Evolutionary conservation across 1,140 invertebrate genomes (phyloP), one percentile per base, ranked within the genome.

Genomic region (Agrypnia vestita): DNA sequence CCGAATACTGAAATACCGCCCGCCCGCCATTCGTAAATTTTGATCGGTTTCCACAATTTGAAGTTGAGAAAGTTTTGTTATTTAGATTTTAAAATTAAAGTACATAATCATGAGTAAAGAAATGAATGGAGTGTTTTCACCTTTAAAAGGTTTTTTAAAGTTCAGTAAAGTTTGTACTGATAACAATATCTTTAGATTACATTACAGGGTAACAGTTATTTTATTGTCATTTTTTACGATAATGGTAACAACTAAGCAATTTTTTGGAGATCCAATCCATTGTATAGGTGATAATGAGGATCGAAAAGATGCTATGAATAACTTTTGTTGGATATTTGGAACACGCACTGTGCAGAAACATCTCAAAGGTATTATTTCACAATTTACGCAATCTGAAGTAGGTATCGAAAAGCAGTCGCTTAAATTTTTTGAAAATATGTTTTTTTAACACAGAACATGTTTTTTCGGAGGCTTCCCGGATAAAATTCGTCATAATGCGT

Each of bases 281-380:
- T 94, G 93, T 80, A 91, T 93, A 83, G 85, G 86, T 51, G 90
- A 89, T 13, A 8, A 10, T 43, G 87, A 89, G 53, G 81, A 84
- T 17, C 84, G 89, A 25, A 88, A 88, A 80, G 89, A 94, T 80
- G 90, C 92, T 46, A 90, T 95, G 49, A 92, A 95, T 80, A 92
- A 91, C 19, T 95, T 92, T 84, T 96, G 95, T 86, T 96, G 93
- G 94, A 94, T 95, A 51, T 91, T 94, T 84, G 93, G 94, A 62
- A 95, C 94, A 0, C 95, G 93, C 83, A 94, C 93, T 0, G 84
- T 93, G 3, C 87, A 88, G 79, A 88, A 91, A 76, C 86, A 88
- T 25, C 80, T 88, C 13, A 78, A 80, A 67, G 86, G 89, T 91
- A 84, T 86, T 86, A 79, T 79, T 79, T n/a, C 12, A 49, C 46